Base-by-base conservation (phyloP, 2,888 invertebrate genomes). In the Heliconius ismenius region DNA sequence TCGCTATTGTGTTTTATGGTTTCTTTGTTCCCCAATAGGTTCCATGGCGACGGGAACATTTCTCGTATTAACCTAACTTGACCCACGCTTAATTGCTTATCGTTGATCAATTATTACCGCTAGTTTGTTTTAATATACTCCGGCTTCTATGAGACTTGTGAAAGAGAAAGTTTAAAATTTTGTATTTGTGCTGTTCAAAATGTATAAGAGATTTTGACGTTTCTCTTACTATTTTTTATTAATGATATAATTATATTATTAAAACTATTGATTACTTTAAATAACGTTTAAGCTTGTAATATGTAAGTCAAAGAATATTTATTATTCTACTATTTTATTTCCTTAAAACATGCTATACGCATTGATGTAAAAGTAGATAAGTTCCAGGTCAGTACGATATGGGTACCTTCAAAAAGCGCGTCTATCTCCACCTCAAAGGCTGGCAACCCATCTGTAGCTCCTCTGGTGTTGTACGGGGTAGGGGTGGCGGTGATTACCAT, bases 21-120 rank as follows among this genome's bases (percentile, higher is more conserved):
- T 79, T 77, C 75, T 75, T 79, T 77, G 79, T 77, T 77, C 74
- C 70, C 63, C 73, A 69, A 72, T 64, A 77, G 70, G 73, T 76
- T 75, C 67, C 60, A 75, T 64, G 76, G 72, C 73, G 75, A 78
- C 76, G 75, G 69, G 73, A 76, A 73, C 78, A 79, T 77, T 75
- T 78, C 79, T 77, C 69, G 78, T 79, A 79, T 79, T 79, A 78
- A 79, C 79, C 79, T 70, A 78, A 78, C 79, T 78, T 79, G 78
- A 79, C 79, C 79, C 63, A 75, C 60, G 79, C 79, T 78, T 79
- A 79, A 79, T 79, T 79, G 76, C 70, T 77, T 78, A 79, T 79
- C 77, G 79, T 77, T 70, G 76, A 79, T 79, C 78, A 77, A 79
- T 79, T 77, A 78, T 77, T 70, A 77, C 73, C 69, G 75, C 75